Evolutionary conservation across 2,888 invertebrate species (phyloP), one percentile per base, ranked within the genome.

Genomic region (Polyommatus icarus): DNA sequence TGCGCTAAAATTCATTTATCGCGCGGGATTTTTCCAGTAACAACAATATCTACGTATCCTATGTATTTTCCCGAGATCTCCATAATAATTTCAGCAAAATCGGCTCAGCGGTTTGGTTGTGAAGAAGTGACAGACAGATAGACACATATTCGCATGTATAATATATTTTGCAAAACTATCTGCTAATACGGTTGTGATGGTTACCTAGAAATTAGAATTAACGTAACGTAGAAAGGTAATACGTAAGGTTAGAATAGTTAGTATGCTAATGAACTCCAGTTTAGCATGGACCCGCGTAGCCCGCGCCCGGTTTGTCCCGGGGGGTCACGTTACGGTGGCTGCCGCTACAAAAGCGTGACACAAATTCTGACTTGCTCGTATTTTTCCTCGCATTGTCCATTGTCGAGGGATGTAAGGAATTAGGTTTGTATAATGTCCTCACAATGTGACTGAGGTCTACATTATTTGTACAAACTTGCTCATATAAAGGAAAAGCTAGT

Each of bases 331-430:
- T 67, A 67, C 6, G 15, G 18, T 67, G 67, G 67, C 1, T 6
- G 6, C 0, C 1, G 29, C 4, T 15, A 67, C 67, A 67, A 67
- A 67, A 67, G 61, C 61, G 1, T 12, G 61, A 29, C 67, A 67
- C 67, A 32, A 32, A 67, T 67, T 67, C 67, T 15, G 67, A 29
- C 67, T 67, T 67, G 67, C 24, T 32, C 67, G 29, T 67, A 67
- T 67, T 67, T 67, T 67, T 67, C 20, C 67, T 67, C 61, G 29
- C 29, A 67, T 67, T 67, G 67, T 67, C 29, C 61, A 10, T n/a
- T 61, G 20, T 61, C 24, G 24, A 24, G 61, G 20, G 20, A 32
- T 32, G 67, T 67, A 15, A 67, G 54, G 54, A 59, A 59, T 59
- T 59, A 59, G 59, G 59, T 59, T 54, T 54, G n/a, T n/a, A n/a